Conservation (phyloP, 2,113 vertebrate genomes). For the Callithrix jacchus region DNA sequence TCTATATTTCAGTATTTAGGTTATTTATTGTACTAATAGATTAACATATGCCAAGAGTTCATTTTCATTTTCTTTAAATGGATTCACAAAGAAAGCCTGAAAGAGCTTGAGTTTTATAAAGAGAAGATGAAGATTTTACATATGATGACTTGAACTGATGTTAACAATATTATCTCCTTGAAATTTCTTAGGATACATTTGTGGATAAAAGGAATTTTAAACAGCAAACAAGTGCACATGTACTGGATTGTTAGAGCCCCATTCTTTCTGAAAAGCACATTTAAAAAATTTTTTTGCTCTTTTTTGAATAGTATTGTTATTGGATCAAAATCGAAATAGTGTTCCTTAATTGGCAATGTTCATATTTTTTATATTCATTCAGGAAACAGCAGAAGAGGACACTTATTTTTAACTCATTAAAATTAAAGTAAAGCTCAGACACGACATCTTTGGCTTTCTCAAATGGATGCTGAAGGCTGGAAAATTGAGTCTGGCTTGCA, state of each 20-base stretch:
- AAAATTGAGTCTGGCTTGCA: neutral
- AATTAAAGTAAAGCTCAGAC: constrained; percentile 28
- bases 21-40: neutral
- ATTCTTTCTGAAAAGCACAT: neutral
- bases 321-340: neutral
- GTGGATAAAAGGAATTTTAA: neutral
- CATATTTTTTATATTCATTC: constrained; percentile 19
- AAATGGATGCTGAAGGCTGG: neutral
- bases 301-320: neutral
- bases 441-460: neutral
- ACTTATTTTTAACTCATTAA: neutral
- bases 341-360: neutral
- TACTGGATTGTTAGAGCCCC: neutral
- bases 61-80: constrained; percentile 47
- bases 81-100: neutral
- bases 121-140: constrained; percentile 26
- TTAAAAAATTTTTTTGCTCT: neutral
- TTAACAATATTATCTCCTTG: neutral
- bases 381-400: neutral
- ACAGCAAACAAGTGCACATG: neutral
- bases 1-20: constrained; percentile 5
- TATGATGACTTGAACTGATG: neutral
- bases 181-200: neutral
- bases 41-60: neutral
- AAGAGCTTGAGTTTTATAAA: constrained; percentile 13